Evolutionary conservation across 2,797 vertebrate genomes (phyloP), one percentile per base, ranked within the genome.

Genomic region (Serranus cabrilla): DNA sequence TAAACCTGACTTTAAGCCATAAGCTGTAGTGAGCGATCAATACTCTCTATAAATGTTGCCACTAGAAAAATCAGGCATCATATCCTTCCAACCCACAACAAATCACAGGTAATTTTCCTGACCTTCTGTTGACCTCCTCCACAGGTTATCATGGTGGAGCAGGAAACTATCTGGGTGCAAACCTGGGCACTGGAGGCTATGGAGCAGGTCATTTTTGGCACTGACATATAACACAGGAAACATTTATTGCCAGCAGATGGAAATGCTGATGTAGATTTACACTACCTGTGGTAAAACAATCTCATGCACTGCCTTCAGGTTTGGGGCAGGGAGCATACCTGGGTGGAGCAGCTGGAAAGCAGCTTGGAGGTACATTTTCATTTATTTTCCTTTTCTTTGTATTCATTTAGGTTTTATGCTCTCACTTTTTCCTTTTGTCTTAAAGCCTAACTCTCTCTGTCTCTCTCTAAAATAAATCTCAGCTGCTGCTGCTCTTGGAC

Each of bases 331-430:
- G 92, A 50, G 78, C 65, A 0, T 95, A 93, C 65, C 60, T 92
- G 34, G 91, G 88, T 16, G 91, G 92, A 11, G 91, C 90, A 63
- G 90, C 89, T 17, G 93, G 92, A 46, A 95, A 93, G 86, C 89
- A 93, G 86, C 89, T 81, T 11, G 86, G 78, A 25, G 91, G 93
- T 25, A 45, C 1, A 74, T 34, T 40, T 64, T 52, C 11, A 34
- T 50, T 65, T 0, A n/a, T 51, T 52, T 9, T 23, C 34, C 2
- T 54, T 46, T 18, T 16, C 7, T 57, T 11, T 72, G 12, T 74
- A 51, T 20, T 45, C 2, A 46, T 49, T 62, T 11, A 51, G 3
- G 8, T 11, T 39, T 51, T 2, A 34, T 52, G 18, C 21, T 16
- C 4, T 46, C 0, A 4, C 27, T 51, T 11, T 27, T 50, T 20